phyloP scores from a whole-genome alignment of 2,888 invertebrate species.

The Blastobasis adustella region DNA sequence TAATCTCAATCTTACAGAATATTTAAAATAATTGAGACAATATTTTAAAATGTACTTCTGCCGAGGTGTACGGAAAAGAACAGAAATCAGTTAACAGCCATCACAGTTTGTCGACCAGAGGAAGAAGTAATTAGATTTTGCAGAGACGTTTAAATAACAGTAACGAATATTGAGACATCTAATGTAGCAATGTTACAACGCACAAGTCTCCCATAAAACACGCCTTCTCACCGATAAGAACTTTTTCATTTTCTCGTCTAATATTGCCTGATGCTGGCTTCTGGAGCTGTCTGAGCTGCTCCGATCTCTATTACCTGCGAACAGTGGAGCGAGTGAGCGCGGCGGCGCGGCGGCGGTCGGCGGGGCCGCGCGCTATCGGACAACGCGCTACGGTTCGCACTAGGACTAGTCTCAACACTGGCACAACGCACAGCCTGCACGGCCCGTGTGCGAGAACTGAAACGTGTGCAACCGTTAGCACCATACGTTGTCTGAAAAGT shows the following conservation, averaged over 20 bases:
- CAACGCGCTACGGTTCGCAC: neutral
- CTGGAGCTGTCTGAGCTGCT: slow-evolving; percentile 77
- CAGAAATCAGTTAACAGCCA: slow-evolving; percentile 47
- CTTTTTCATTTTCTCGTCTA: slow-evolving; percentile 95
- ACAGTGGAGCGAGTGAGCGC: slow-evolving; percentile 62
- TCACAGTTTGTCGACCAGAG: slow-evolving; percentile 55
- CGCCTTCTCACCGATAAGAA: slow-evolving; percentile 89
- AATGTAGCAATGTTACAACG: slow-evolving; percentile 62
- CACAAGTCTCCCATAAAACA: slow-evolving; percentile 46
- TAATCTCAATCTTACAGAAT: no score
- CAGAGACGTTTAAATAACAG: slow-evolving; percentile 39
- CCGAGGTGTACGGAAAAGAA: slow-evolving; percentile 30
- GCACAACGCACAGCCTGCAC: slow-evolving; percentile 11
- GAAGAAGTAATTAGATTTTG: slow-evolving; percentile 44
- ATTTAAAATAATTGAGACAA: neutral
- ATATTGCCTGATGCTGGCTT: slow-evolving; percentile 88
- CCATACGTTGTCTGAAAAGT: slow-evolving; percentile 34
- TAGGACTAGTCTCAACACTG: slow-evolving; percentile 8
- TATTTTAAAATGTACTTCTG: slow-evolving; percentile 27
- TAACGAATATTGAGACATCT: slow-evolving; percentile 58
- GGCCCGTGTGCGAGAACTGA: slow-evolving; percentile 25
- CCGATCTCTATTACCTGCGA: slow-evolving; percentile 79
- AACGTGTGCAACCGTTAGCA: slow-evolving; percentile 15
- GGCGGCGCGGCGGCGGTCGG: slow-evolving; percentile 1
- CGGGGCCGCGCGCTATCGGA: slow-evolving; percentile 22